phyloP scores from a whole-genome alignment of 2,888 invertebrate genomes.

The Drosophila dives region DNA sequence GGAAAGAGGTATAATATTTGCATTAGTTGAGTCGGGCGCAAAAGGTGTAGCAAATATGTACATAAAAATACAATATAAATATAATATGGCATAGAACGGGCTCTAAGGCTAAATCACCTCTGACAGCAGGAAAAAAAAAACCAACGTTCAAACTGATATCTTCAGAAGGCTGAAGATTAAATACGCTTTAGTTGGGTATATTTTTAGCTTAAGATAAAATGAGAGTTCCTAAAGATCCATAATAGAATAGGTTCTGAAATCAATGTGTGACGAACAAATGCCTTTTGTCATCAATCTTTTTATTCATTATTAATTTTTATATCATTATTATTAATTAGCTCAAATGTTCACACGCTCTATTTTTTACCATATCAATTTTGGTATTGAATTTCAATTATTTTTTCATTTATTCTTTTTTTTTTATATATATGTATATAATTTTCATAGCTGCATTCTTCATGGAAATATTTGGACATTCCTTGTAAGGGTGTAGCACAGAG shows the following conservation, averaged over 20 bases:
- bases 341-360: not conserved
- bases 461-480: not conserved
- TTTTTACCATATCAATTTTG: not conserved
- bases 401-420: not conserved
- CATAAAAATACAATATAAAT: slow-evolving; percentile 54
- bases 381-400: not conserved
- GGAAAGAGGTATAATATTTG: slow-evolving; percentile 70
- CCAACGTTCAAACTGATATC: not conserved
- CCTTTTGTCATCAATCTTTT: not conserved
- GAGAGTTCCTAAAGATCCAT: not conserved
- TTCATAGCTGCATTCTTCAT: not conserved
- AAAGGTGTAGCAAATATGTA: slow-evolving; percentile 59
- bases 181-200: not conserved
- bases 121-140: not conserved
- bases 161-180: not conserved
- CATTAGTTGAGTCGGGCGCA: slow-evolving; percentile 59
- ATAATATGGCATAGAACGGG: slow-evolving; percentile 17
- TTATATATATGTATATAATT: not conserved
- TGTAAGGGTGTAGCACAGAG: slow-evolving; percentile 3
- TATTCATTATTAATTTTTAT: too few species aligned
- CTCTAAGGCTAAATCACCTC: slow-evolving; percentile 1
- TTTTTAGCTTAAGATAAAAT: not conserved
- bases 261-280: not conserved
- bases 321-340: not conserved
- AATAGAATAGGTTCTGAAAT: not conserved